These are phyloP conservation scores for Ara ararauna DNA, from an alignment of 2,797 vertebrate species.

Conservation along the genomic window DNA sequence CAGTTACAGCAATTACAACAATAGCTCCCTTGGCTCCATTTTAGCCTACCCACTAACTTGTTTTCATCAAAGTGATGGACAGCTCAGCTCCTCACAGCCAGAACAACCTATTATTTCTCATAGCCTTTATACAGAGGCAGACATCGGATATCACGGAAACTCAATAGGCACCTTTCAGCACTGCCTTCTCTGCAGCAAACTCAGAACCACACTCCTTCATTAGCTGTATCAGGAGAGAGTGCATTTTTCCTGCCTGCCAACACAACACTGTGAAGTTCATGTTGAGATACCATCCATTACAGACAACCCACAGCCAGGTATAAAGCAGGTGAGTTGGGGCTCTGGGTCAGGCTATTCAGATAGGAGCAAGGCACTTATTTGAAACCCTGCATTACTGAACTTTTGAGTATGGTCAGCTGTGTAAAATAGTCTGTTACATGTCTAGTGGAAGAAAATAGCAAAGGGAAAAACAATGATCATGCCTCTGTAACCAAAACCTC, in stretches of 20 bases:
- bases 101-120: not conserved
- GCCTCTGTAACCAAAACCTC: not conserved
- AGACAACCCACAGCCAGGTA: not conserved
- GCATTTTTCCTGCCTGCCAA: not conserved
- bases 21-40: not conserved
- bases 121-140: not conserved
- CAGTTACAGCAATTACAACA: not conserved
- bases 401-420: not conserved
- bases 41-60: not conserved
- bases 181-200: not conserved
- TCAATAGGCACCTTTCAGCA: not conserved
- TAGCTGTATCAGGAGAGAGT: not conserved
- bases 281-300: not conserved
- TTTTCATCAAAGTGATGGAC: not conserved
- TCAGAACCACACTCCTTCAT: not conserved
- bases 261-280: not conserved
- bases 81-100: not conserved
- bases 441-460: not conserved
- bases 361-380: no score
- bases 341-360: not conserved
- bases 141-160: not conserved
- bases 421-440: fast-evolving
- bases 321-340: not conserved
- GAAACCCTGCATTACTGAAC: not conserved
- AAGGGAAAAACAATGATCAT: not conserved